Evolutionary conservation across 2,113 vertebrate genomes (phyloP).

Genomic region (Sapajus apella): DNA sequence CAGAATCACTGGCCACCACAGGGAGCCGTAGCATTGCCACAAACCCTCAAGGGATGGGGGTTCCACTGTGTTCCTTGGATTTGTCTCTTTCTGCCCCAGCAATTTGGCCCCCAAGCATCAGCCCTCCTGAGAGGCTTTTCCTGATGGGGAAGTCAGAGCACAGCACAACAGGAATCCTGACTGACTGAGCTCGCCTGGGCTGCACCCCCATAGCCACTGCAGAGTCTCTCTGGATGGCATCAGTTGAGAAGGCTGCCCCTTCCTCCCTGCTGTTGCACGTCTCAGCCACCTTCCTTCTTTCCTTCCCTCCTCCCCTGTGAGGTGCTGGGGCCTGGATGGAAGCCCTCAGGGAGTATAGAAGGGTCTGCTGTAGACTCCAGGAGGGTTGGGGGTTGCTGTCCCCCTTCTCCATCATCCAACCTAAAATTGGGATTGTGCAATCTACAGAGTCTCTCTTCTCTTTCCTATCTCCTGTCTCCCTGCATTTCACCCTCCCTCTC

Average conservation of each 20-base stretch:
- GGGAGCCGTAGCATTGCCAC: neutral
- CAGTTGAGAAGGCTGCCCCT: neutral
- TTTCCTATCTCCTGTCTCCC: neutral
- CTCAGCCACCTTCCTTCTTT: neutral
- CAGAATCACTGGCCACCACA: neutral
- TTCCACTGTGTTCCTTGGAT: neutral
- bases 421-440: neutral
- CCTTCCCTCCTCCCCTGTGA: neutral
- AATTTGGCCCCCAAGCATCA: neutral
- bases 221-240: neutral
- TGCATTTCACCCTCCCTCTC: neutral
- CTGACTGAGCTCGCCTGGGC: neutral
- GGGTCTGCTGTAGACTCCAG: neutral
- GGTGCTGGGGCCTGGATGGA: neutral
- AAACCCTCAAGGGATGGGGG: too few species aligned
- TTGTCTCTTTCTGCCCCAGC: neutral
- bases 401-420: accelerated
- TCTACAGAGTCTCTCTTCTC: neutral
- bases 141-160: neutral
- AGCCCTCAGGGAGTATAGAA: neutral
- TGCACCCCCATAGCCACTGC: too few species aligned
- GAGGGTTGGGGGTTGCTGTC: neutral
- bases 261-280: neutral
- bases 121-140: neutral
- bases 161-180: neutral